These are phyloP conservation scores for Forbesichthys papilliferus DNA, from an alignment of 2,113 vertebrate genomes.

Conservation along the genomic window DNA sequence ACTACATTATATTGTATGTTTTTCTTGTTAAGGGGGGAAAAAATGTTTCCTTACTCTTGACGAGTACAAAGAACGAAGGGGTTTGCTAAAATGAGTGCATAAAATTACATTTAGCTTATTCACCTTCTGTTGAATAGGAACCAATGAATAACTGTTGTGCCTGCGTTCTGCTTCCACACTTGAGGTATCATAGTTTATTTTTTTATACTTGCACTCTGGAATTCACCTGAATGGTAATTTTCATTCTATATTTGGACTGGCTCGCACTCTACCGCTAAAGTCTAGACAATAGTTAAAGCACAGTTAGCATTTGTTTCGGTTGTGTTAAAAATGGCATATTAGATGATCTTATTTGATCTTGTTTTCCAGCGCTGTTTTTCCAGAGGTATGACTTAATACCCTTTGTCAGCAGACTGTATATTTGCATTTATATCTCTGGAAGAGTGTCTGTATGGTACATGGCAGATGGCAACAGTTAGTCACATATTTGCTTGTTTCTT, in stretches of 20 bases:
- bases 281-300: background rate
- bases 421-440: slow-evolving; percentile 67
- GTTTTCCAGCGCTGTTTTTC: background rate
- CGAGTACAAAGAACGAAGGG: too few species aligned
- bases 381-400: slow-evolving; percentile 48
- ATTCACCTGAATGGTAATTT: slow-evolving; percentile 1
- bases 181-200: background rate
- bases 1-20: too few species aligned
- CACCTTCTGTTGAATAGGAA: background rate
- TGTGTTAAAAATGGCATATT: slow-evolving; percentile 13
- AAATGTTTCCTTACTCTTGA: too few species aligned
- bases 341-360: background rate
- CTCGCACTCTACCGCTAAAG: background rate
- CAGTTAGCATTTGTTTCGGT: slow-evolving; percentile 11
- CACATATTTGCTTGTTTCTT: slow-evolving; percentile 55
- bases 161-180: background rate
- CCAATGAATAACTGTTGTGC: background rate
- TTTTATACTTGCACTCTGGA: slow-evolving; percentile 5
- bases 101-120: background rate
- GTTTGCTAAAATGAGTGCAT: too few species aligned
- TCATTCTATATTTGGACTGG: background rate
- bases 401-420: slow-evolving; percentile 53
- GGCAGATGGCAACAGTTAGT: slow-evolving; percentile 61
- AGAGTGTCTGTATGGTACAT: slow-evolving; percentile 34
- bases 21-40: too few species aligned